Base-by-base conservation (phyloP, 2,797 vertebrate genomes). In the Hybognathus amarus region DNA sequence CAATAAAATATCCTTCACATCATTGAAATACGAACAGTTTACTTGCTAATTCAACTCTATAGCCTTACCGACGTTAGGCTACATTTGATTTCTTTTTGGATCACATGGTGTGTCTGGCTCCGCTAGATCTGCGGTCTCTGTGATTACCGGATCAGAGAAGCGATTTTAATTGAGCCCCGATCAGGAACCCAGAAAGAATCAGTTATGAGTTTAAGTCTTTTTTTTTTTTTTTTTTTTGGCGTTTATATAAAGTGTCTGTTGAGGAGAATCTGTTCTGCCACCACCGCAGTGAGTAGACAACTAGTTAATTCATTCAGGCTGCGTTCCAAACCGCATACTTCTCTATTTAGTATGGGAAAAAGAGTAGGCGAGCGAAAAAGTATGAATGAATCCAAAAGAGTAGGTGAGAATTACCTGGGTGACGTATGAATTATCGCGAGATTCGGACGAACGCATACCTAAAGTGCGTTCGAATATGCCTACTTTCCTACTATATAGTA, bases 61-160 rank as follows among this genome's bases (percentile, higher is more conserved):
- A 4, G 12, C 9, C 24, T 67, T 33, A 36, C 5, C 47, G 30
- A 47, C 15, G 45, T 17, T 47, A 13, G 33, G 33, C 33, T 33
- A 36, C 45, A 15, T 45, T 11, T 3, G 20, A 47, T 22, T 52
- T 79, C 8, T 30, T 50, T 30, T 70, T 6, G 36, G 50, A 56
- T 80, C 86, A 88, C 87, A 84, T 87, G 87, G 59, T 85, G 27
- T 27, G 22, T 36, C 33, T 75, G 77, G 40, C 67, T 79, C n/a
- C 36, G 59, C 27, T 33, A 33, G 76, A 59, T 30, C 50, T 24
- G 52, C 20, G 61, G 8, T 42, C 69, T 71, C 36, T 52, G 80
- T 71, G 81, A 45, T 67, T 45, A 36, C 73, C 13, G 24, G 70
- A 20, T 77, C 76, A 27, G 47, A 68, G 22, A 42, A 24, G n/a